Evolutionary conservation across 1,140 invertebrate species (phyloP).

Genomic region (Lepidurus packardi): DNA sequence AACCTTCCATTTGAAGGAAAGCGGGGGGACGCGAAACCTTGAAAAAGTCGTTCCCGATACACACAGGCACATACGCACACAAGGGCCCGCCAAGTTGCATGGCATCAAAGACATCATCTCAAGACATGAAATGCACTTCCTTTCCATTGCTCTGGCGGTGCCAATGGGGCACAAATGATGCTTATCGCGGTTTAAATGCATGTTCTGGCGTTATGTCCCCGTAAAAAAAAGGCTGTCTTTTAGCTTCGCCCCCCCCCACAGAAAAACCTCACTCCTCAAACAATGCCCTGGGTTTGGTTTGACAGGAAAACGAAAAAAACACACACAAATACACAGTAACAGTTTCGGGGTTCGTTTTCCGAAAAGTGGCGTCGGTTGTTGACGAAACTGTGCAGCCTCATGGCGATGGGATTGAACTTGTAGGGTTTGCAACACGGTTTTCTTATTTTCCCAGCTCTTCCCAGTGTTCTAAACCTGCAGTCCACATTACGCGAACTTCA

Average conservation of each 20-base stretch:
- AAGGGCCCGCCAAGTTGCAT: background rate
- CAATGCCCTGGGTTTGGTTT: background rate
- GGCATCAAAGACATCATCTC: background rate
- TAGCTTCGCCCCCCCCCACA: background rate
- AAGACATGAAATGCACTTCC: background rate
- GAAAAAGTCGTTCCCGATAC: too few species aligned
- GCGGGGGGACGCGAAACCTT: too few species aligned
- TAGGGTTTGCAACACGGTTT: background rate
- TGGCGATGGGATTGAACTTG: background rate
- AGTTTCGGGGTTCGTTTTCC: background rate
- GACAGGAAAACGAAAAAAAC: background rate
- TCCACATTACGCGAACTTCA: too few species aligned
- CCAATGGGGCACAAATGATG: slow-evolving; percentile 11
- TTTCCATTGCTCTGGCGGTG: slow-evolving; percentile 3
- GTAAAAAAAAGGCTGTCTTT: background rate
- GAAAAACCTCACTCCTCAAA: background rate
- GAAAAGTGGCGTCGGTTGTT: background rate
- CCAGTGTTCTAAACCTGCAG: too few species aligned
- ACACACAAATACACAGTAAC: background rate
- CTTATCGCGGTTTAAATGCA: background rate
- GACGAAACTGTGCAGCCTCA: background rate
- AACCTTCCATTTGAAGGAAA: too few species aligned
- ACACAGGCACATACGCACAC: background rate
- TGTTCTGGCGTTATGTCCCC: slow-evolving; percentile 12
- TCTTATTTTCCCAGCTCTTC: background rate